phyloP scores from a whole-genome alignment of 1,140 invertebrate genomes.

The Megalopta genalis region DNA sequence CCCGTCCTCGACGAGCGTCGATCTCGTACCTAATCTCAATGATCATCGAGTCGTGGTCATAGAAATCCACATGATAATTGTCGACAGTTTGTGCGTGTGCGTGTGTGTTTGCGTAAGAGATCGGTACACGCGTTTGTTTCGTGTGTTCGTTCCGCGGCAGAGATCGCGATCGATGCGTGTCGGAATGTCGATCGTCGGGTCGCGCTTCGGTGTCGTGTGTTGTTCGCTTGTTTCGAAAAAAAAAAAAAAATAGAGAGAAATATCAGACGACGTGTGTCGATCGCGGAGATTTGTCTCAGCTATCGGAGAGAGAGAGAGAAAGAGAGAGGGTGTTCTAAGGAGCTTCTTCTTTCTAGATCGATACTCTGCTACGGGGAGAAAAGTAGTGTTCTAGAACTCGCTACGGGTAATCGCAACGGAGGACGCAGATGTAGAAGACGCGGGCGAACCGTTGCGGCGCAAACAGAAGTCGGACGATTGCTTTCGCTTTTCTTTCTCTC shows the following conservation, averaged over 20 bases:
- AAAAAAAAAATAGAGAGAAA: no score
- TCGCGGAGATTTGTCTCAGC: background rate
- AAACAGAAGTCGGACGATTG: background rate
- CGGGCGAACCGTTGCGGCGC: background rate
- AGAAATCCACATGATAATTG: conserved; percentile 48
- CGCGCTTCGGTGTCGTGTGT: background rate
- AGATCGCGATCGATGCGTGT: no score
- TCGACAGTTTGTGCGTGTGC: conserved; percentile 31
- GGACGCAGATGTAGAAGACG: no score
- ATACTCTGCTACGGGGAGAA: conserved; percentile 37
- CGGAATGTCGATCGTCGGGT: background rate
- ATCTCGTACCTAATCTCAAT: conserved; percentile 62
- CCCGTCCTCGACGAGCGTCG: conserved; percentile 57
- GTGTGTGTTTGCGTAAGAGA: conserved; percentile 12
- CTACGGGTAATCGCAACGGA: conserved; percentile 28
- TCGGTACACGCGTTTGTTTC: background rate
- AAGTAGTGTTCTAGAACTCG: conserved; percentile 39
- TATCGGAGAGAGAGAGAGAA: no score
- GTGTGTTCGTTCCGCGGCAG: background rate
- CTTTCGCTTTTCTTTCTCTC: no score
- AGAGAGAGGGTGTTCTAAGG: conserved; percentile 27
- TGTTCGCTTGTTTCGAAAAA: background rate
- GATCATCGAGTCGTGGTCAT: conserved; percentile 52
- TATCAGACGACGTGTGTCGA: background rate
- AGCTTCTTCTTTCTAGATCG: conserved; percentile 33